These are phyloP conservation scores for Solenodon paradoxus DNA, from an alignment of 2,113 vertebrate genomes.

Conservation along the genomic window DNA sequence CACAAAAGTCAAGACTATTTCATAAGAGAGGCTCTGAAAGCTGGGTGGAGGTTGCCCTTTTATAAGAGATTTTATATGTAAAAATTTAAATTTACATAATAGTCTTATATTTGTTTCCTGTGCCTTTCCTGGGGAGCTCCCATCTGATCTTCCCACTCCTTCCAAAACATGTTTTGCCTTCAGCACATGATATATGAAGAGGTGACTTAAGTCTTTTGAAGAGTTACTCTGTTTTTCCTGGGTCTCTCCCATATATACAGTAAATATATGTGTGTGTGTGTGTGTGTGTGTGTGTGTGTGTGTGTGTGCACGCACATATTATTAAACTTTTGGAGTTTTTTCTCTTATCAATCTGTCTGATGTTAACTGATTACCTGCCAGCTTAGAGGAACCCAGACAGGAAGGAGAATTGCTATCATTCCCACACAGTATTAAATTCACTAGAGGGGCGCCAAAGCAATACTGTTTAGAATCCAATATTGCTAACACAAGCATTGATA, in stretches of 20 bases:
- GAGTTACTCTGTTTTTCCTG: neutral
- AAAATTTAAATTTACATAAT: neutral
- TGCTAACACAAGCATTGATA: too few species aligned
- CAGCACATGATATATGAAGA: neutral
- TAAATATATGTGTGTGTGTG: neutral
- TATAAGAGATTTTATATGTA: neutral
- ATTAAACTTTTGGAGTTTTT: neutral
- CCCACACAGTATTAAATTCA: neutral
- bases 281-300: too few species aligned
- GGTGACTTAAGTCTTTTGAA: neutral
- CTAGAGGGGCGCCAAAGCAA: neutral
- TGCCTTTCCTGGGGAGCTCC: neutral
- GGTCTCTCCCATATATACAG: neutral
- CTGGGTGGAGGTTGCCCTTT: neutral
- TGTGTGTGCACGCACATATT: too few species aligned
- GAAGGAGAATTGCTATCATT: neutral
- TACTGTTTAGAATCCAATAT: neutral
- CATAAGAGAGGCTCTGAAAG: neutral
- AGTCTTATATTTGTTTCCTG: neutral
- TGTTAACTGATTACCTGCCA: neutral
- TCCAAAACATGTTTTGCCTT: neutral
- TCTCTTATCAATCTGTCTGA: too few species aligned
- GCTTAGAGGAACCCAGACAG: neutral
- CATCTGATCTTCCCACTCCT: neutral
- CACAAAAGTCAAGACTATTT: neutral